Base-by-base conservation (phyloP, 2,113 vertebrate species). In the Glaucidium brasilianum region DNA sequence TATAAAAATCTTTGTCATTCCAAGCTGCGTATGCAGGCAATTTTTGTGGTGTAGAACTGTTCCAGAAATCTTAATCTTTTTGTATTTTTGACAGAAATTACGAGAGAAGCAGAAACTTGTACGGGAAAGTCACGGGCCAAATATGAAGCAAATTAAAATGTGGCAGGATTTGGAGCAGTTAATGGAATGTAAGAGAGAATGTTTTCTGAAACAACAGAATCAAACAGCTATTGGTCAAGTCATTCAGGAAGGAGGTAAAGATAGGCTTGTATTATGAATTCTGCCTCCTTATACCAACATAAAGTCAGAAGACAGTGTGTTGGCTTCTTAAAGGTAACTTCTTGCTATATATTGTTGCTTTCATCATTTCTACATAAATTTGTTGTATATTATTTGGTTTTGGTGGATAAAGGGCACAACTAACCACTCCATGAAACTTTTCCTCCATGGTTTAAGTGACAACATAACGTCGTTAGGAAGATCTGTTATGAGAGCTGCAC, bases 81-180 rank as follows among this genome's bases (percentile, higher is more conserved):
- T 94, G 45, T 79, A 29, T 95, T 92, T 95, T 85, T 92, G 45
- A 73, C 97, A 99, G 99, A 99, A 99, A 97, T 97, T 99, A 58
- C 99, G 99, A 85, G 99, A 99, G 97, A 99, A 99, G 93, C 99
- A 99, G 97, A 99, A 99, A 96, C 92, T 96, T 68, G 98, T 99
- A 62, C 98, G 98, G 95, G 99, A 99, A 97, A 99, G 97, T 95
- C 99, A 99, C 8, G 97, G 97, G 15, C 97, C 97, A 27, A 99
- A 99, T 95, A 99, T 99, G 99, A 99, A 99, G 97, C 99, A 99
- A 98, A 98, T 99, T 74, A 99, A 98, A 98, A 98, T 99, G 99
- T 99, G 99, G 99, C 98, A 97, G n/a, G 99, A 99, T 97, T 98
- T 99, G 58, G 98, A 99, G 96, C 97, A 98, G 76, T 96, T 99